phyloP scores from a whole-genome alignment of 1,140 invertebrate genomes.

The Mamestra configurata region DNA sequence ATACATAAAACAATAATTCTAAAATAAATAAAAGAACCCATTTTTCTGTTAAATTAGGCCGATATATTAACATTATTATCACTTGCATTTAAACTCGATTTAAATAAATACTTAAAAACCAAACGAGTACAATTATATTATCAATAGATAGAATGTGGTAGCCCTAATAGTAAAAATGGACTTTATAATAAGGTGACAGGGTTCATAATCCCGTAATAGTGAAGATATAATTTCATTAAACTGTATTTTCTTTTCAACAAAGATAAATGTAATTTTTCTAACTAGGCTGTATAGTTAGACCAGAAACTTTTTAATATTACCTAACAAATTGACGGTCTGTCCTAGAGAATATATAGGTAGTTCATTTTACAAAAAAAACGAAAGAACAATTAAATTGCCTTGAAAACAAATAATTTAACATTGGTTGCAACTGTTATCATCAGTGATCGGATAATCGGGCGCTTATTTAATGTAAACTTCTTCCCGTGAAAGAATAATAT shows the following conservation, averaged over 20 bases:
- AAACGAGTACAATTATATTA: conserved; percentile 35
- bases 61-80: conserved; percentile 28
- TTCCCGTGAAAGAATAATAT: no score
- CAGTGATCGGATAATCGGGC: no score
- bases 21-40: conserved; percentile 40
- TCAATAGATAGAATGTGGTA: conserved; percentile 24
- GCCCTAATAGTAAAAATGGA: conserved; percentile 27
- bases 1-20: conserved; percentile 44
- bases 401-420: not conserved
- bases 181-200: conserved; percentile 24
- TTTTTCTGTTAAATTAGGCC: conserved; percentile 21
- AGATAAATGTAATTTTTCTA: conserved; percentile 37
- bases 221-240: conserved; percentile 21
- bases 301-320: not conserved
- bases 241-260: conserved; percentile 12
- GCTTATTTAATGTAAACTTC: no score
- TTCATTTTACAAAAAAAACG: not conserved
- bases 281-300: conserved; percentile 30
- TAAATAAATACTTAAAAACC: conserved; percentile 34
- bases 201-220: not conserved
- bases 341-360: not conserved
- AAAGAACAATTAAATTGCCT: not conserved
- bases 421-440: not conserved
- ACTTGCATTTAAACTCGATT: conserved; percentile 33
- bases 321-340: not conserved